phyloP scores from a whole-genome alignment of 1,140 invertebrate genomes.

The Cepaea nemoralis region DNA sequence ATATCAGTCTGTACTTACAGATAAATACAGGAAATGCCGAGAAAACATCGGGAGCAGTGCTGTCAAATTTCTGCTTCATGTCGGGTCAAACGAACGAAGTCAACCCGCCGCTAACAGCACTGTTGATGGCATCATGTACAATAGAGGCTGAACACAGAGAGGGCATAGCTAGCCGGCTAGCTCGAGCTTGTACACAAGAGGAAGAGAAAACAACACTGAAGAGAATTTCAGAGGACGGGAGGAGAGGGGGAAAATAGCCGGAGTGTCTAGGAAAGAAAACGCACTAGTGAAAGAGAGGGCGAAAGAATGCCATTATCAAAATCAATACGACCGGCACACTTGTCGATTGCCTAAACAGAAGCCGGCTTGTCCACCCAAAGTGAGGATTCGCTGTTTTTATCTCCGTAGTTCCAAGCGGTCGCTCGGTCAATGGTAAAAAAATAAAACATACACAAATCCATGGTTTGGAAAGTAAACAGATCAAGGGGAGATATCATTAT shows the following conservation, averaged over 20 bases:
- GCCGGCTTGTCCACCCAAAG: neutral
- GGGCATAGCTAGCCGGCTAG: neutral
- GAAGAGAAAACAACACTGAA: too few relatives aligned
- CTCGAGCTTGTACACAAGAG: neutral
- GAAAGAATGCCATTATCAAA: constrained; percentile 9
- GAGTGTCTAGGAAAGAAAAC: neutral
- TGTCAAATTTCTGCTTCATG: neutral
- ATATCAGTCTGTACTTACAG: neutral
- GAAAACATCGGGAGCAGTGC: neutral
- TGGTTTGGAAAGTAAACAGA: too few relatives aligned
- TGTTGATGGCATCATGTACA: neutral
- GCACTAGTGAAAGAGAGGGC: neutral
- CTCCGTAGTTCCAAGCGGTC: neutral
- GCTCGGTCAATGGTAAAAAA: too few relatives aligned
- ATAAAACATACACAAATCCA: too few relatives aligned
- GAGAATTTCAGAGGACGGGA: neutral
- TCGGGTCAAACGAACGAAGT: neutral
- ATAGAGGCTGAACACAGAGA: neutral
- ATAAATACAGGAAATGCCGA: neutral
- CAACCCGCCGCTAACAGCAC: neutral
- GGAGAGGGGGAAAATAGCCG: neutral
- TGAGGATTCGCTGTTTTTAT: neutral
- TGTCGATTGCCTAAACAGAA: neutral
- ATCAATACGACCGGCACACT: constrained; percentile 2
- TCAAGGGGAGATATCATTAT: too few relatives aligned